phyloP scores from a whole-genome alignment of 2,888 invertebrate genomes.

The Pyrgus malvae region DNA sequence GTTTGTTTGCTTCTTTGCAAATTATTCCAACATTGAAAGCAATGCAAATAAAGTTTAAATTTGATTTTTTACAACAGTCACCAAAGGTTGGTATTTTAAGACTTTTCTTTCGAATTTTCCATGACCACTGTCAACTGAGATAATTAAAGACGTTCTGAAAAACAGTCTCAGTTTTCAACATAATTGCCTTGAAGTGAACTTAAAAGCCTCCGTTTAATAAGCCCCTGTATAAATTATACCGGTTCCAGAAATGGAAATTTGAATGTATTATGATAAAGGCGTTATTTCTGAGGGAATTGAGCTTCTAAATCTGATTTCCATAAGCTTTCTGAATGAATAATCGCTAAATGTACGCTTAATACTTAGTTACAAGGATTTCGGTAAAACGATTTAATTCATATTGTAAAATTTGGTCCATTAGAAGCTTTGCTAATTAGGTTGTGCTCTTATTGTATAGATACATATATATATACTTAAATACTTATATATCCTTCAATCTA shows the following conservation, averaged over 20 bases:
- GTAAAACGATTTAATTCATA: not conserved
- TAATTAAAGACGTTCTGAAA: not conserved
- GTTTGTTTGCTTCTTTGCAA: too few relatives aligned
- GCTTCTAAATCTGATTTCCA: slow-evolving; percentile 19
- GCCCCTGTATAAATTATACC: not conserved
- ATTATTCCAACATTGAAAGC: too few relatives aligned
- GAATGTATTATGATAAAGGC: slow-evolving; percentile 1
- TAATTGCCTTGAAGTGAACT: slow-evolving; percentile 4
- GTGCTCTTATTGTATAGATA: too few relatives aligned
- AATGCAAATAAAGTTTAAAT: too few relatives aligned
- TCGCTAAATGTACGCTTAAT: not conserved
- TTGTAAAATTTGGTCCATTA: not conserved
- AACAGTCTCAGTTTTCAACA: slow-evolving; percentile 1
- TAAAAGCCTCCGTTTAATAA: not conserved
- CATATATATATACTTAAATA: too few relatives aligned
- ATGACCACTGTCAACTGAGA: not conserved
- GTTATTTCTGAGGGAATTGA: slow-evolving; percentile 12
- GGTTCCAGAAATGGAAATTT: not conserved
- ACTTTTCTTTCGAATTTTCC: not conserved
- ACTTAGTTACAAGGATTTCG: not conserved
- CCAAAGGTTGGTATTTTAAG: too few relatives aligned
- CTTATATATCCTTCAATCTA: too few relatives aligned
- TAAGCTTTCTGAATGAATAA: slow-evolving; percentile 14
- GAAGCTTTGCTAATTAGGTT: too few relatives aligned
- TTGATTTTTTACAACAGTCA: too few relatives aligned